phyloP scores from a whole-genome alignment of 2,113 vertebrate genomes.

The Percina caprodes region DNA sequence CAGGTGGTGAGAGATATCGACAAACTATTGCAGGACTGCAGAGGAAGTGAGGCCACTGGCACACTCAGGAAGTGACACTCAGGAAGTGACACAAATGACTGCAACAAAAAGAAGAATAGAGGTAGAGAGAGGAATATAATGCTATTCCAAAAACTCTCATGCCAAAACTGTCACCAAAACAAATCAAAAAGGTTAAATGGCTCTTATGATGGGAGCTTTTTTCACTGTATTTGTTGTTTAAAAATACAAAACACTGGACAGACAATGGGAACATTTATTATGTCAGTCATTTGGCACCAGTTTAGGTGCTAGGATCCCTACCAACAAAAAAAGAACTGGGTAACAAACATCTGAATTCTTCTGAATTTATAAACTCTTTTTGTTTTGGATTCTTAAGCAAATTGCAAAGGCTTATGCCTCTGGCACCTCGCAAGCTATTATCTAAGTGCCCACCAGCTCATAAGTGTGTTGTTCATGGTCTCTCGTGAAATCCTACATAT shows the following conservation, averaged over 20 bases:
- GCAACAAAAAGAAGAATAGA: conserved; percentile 25
- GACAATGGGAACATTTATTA: conserved; percentile 60
- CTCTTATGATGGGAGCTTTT: conserved; percentile 63
- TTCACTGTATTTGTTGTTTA: conserved; percentile 72
- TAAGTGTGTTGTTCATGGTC: conserved; percentile 84
- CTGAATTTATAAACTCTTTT: conserved; percentile 77
- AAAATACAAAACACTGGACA: conserved; percentile 57
- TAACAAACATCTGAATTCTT: conserved; percentile 66
- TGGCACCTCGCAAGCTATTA: conserved; percentile 92
- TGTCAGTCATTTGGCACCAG: conserved; percentile 55
- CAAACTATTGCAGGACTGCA: conserved; percentile 99
- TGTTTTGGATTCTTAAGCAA: conserved; percentile 79
- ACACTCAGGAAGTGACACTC: conserved; percentile 93
- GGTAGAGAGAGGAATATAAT: conserved; percentile 62
- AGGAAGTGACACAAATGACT: conserved; percentile 89
- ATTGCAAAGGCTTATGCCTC: conserved; percentile 87
- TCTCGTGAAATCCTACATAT: conserved; percentile 77
- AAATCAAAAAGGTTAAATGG: conserved; percentile 64
- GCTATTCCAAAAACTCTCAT: conserved; percentile 67
- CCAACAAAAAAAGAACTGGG: conserved; percentile 59
- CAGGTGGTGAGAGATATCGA: conserved; percentile 99
- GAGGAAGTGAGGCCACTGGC: conserved; percentile 88
- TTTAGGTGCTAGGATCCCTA: conserved; percentile 55
- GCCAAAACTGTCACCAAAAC: conserved; percentile 79
- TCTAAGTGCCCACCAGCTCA: conserved; percentile 98